These are phyloP conservation scores for Nomada ferruginata DNA, from an alignment of 2,888 invertebrate genomes.

Conservation along the genomic window DNA sequence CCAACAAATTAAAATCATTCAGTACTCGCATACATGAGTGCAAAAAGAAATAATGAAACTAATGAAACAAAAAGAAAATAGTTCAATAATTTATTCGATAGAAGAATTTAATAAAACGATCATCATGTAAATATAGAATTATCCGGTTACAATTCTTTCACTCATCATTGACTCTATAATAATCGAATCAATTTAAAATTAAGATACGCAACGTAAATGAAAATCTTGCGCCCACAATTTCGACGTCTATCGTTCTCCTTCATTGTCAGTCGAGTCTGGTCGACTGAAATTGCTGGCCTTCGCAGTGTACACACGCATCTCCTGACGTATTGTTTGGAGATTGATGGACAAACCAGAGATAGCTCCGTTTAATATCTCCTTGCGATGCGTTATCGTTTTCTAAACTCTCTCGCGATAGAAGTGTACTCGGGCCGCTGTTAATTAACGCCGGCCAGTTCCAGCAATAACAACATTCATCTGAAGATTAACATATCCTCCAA, in stretches of 20 bases:
- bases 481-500: no score
- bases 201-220: constrained; percentile 32
- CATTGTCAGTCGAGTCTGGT: constrained; percentile 32
- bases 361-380: constrained; percentile 27
- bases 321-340: constrained; percentile 42
- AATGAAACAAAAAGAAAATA: no score
- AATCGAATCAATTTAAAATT: background rate
- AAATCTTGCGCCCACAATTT: constrained; percentile 21
- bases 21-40: no score
- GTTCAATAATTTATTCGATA: no score
- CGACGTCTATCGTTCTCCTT: constrained; percentile 13
- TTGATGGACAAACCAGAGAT: constrained; percentile 38
- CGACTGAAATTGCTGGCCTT: constrained; percentile 36
- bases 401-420: constrained; percentile 5
- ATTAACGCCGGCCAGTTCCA: constrained; percentile 9
- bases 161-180: no score
- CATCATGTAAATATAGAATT: no score
- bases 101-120: no score
- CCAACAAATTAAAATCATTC: background rate
- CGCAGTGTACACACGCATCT: constrained; percentile 30
- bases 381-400: constrained; percentile 16
- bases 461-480: no score
- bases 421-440: background rate
- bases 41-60: no score
- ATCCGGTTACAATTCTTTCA: no score